Evolutionary conservation across 1,140 invertebrate genomes (phyloP).

Genomic region (Riptortus pedestris): DNA sequence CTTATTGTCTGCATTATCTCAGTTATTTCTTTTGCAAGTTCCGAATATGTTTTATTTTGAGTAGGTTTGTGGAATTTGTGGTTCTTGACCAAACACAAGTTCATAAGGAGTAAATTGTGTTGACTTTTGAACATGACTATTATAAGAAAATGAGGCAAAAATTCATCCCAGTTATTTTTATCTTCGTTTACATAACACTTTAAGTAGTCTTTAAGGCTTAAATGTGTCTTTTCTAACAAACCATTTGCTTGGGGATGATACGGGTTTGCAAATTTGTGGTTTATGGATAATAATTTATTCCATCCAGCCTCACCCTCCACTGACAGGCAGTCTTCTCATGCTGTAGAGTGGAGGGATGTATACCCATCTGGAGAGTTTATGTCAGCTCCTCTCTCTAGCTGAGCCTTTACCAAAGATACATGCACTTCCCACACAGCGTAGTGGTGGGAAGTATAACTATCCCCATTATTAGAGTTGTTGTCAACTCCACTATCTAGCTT

Average conservation of each 20-base stretch:
- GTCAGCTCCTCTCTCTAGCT: too few relatives aligned
- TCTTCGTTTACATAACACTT: background rate
- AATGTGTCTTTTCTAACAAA: background rate
- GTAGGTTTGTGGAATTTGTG: background rate
- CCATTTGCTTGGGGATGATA: background rate
- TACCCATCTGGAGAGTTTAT: too few relatives aligned
- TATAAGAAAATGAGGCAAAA: background rate
- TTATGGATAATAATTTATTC: background rate
- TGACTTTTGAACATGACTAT: background rate
- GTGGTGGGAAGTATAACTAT: too few relatives aligned
- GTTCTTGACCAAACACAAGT: background rate
- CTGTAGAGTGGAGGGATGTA: too few relatives aligned
- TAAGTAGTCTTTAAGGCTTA: background rate
- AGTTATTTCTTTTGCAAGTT: background rate
- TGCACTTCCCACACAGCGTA: too few relatives aligned
- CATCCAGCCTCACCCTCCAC: too few relatives aligned
- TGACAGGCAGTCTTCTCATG: too few relatives aligned
- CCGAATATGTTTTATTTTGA: background rate
- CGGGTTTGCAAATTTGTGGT: background rate
- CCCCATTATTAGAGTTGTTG: too few relatives aligned
- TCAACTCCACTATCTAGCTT: too few relatives aligned
- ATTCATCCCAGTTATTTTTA: background rate
- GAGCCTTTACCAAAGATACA: too few relatives aligned
- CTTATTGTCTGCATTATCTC: background rate
- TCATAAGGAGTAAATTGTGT: background rate